These are phyloP conservation scores for Hydrotaea diabolus DNA, from an alignment of 2,888 invertebrate species.

Conservation along the genomic window DNA sequence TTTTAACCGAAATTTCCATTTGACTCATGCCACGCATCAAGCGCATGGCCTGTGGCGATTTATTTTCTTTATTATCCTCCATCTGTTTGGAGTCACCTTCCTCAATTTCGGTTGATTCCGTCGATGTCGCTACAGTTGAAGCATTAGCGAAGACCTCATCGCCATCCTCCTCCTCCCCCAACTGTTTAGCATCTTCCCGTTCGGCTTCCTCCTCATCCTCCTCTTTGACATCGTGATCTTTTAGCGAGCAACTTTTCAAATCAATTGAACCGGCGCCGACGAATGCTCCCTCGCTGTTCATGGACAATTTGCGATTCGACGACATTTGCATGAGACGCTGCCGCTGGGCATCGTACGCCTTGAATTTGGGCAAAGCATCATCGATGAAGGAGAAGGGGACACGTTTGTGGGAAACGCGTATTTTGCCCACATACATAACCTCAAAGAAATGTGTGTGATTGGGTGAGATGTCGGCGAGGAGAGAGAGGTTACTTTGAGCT, in stretches of 20 bases:
- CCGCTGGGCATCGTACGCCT: conserved; percentile 89
- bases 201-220: conserved; percentile 73
- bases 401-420: conserved; percentile 92
- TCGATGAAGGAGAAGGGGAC: conserved; percentile 92
- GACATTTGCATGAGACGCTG: conserved; percentile 77
- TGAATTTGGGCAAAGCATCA: conserved; percentile 92
- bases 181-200: conserved; percentile 63
- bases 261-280: conserved; percentile 73
- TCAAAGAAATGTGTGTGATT: conserved; percentile 95
- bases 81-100: conserved; percentile 32
- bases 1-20: conserved; percentile 75
- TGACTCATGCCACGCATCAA: conserved; percentile 78
- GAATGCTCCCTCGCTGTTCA: conserved; percentile 73
- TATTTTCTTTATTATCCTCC: conserved; percentile 77
- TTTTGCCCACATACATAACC: conserved; percentile 95
- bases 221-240: conserved; percentile 75
- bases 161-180: conserved; percentile 35
- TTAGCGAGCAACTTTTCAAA: conserved; percentile 69
- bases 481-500: conserved; percentile 79
- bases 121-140: conserved; percentile 54
- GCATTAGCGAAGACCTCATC: conserved; percentile 11
- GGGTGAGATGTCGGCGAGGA: conserved; percentile 87
- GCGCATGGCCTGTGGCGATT: conserved; percentile 71
- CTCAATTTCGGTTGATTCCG: conserved; percentile 37
- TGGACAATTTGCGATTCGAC: conserved; percentile 77